phyloP scores from a whole-genome alignment of 2,888 invertebrate species.

The Diarsia rubi region DNA sequence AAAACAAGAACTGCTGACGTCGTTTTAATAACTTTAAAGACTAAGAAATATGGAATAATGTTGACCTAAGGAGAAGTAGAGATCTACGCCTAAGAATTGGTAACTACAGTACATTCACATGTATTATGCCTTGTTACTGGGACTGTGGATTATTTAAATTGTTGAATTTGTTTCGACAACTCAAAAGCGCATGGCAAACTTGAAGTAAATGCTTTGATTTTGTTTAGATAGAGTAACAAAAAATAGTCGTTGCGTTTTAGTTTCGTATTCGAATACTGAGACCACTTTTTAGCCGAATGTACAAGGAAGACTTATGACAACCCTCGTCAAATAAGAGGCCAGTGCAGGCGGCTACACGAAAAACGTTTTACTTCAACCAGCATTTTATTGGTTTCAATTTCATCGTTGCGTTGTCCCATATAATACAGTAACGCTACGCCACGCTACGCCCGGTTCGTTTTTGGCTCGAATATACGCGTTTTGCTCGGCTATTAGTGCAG shows the following conservation, averaged over 20 bases:
- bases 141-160: too few relatives aligned
- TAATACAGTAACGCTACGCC: constrained; percentile 69
- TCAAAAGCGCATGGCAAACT: too few relatives aligned
- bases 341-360: constrained; percentile 78
- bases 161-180: too few relatives aligned
- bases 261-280: neutral
- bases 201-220: too few relatives aligned
- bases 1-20: neutral
- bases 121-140: too few relatives aligned
- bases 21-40: too few relatives aligned
- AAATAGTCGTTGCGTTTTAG: neutral
- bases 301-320: constrained; percentile 89
- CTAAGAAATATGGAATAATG: neutral
- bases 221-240: neutral
- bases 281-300: constrained; percentile 19
- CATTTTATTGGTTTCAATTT: constrained; percentile 90
- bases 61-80: neutral
- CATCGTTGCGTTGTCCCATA: constrained; percentile 82
- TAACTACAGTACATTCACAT: too few relatives aligned
- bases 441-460: constrained; percentile 59
- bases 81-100: too few relatives aligned
- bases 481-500: constrained; percentile 72
- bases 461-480: constrained; percentile 68
- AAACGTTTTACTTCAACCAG: constrained; percentile 86
- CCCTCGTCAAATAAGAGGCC: constrained; percentile 82